A percentile compares a stretch with the other conserved stretches of the same genome.
phyloP scores from a whole-genome alignment of 2,888 invertebrate species.

The Epinotia bilunana region DNA sequence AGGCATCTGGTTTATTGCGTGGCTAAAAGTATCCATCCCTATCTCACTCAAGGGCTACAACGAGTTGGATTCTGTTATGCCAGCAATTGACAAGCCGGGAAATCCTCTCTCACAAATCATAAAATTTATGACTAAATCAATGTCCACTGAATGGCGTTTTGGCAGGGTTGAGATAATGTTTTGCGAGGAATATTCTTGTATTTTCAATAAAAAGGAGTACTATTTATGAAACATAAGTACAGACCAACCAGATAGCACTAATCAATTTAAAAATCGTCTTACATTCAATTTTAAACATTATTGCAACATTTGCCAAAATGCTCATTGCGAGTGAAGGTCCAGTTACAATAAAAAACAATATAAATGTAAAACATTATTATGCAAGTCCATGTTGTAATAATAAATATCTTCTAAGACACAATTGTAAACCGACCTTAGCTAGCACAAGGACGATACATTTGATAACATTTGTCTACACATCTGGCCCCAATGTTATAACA shows the following conservation, averaged over 20 bases:
- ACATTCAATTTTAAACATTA: background rate
- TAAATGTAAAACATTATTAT: slow-evolving; percentile 49
- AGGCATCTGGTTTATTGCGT: background rate
- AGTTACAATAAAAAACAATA: slow-evolving; percentile 45
- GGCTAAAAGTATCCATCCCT: background rate
- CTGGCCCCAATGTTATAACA: slow-evolving; percentile 11
- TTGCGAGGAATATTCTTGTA: background rate
- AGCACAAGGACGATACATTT: slow-evolving; percentile 24
- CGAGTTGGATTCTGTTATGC: slow-evolving; percentile 2
- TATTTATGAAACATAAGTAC: slow-evolving; percentile 3
- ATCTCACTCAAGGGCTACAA: background rate
- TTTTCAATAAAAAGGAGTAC: slow-evolving; percentile 7
- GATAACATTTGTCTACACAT: slow-evolving; percentile 23
- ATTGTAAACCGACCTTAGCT: slow-evolving; percentile 41
- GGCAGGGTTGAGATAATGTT: background rate
- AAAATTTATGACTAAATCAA: slow-evolving; percentile 21
- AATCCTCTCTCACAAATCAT: background rate
- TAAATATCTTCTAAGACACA: slow-evolving; percentile 46
- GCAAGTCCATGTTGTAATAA: slow-evolving; percentile 48
- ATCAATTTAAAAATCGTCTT: background rate
- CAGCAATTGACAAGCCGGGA: background rate
- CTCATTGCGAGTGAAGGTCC: slow-evolving; percentile 34
- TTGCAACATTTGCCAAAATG: slow-evolving; percentile 21
- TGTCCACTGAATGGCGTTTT: slow-evolving; percentile 12
- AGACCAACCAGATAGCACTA: background rate